Evolutionary conservation across 1,140 invertebrate genomes (phyloP).

Genomic region (Proctacanthus coquilletti): DNA sequence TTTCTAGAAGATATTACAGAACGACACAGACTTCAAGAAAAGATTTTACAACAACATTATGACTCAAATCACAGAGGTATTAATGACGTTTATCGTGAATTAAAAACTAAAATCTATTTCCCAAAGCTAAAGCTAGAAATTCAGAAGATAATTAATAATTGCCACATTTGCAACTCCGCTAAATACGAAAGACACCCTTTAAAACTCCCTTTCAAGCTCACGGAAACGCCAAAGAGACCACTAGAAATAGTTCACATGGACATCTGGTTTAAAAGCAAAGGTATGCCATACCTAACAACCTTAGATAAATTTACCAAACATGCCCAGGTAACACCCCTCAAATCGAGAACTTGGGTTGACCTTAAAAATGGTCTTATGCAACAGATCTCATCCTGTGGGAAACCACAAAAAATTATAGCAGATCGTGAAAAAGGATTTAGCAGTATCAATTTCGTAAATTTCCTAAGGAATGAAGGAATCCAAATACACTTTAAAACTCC

Average conservation of each 20-base stretch:
- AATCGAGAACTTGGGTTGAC: not conserved
- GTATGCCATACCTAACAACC: not conserved
- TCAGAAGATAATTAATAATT: slow-evolving; percentile 1
- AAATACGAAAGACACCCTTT: slow-evolving; percentile 1
- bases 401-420: not conserved
- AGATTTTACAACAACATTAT: not conserved
- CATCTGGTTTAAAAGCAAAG: not conserved
- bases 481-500: not conserved
- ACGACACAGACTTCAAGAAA: not conserved
- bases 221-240: not conserved
- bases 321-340: not conserved
- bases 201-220: not conserved
- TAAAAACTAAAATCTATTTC: not conserved
- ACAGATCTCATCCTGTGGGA: not conserved
- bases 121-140: not conserved
- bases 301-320: not conserved
- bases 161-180: not conserved
- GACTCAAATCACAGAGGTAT: not conserved
- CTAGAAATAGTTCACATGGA: not conserved
- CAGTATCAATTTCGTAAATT: not conserved
- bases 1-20: not conserved
- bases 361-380: not conserved
- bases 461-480: not conserved
- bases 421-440: not conserved
- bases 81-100: not conserved